Conservation (phyloP, 1,140 invertebrate species). For the Tetraneura akinire region DNA sequence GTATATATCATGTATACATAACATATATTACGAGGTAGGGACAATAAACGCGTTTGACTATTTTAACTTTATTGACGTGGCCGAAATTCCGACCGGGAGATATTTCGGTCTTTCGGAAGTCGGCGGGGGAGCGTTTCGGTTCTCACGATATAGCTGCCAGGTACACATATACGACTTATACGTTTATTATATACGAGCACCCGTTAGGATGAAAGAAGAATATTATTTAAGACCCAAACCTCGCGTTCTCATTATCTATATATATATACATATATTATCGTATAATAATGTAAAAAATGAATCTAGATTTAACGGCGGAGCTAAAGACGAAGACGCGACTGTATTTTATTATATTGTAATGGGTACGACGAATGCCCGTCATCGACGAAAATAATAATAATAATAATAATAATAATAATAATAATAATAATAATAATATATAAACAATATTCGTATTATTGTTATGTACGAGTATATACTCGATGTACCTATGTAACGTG, state of each 20-base stretch:
- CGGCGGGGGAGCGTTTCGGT: constrained; percentile 27
- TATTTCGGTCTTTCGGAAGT: too few species aligned
- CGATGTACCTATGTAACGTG: neutral
- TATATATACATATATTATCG: neutral
- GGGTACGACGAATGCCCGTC: constrained; percentile 1
- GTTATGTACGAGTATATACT: too few species aligned
- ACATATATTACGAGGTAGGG: too few species aligned
- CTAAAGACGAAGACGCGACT: neutral
- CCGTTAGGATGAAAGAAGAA: neutral
- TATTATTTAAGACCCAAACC: neutral
- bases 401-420: too few species aligned
- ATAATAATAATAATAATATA: constrained; percentile 3
- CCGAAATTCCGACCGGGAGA: too few species aligned
- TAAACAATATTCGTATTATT: too few species aligned
- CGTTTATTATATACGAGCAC: too few species aligned
- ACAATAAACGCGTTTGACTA: too few species aligned
- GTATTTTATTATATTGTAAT: too few species aligned
- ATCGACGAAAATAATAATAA: too few species aligned
- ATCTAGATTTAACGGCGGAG: constrained; percentile 4
- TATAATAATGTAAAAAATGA: constrained; percentile 7
- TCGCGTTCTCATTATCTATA: constrained; percentile 26
- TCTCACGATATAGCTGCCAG: neutral
- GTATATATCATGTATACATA: too few species aligned
- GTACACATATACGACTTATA: too few species aligned
- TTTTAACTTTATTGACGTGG: constrained; percentile 4